Conservation (phyloP, 2,113 vertebrate species). For the Trematomus loennbergii region DNA sequence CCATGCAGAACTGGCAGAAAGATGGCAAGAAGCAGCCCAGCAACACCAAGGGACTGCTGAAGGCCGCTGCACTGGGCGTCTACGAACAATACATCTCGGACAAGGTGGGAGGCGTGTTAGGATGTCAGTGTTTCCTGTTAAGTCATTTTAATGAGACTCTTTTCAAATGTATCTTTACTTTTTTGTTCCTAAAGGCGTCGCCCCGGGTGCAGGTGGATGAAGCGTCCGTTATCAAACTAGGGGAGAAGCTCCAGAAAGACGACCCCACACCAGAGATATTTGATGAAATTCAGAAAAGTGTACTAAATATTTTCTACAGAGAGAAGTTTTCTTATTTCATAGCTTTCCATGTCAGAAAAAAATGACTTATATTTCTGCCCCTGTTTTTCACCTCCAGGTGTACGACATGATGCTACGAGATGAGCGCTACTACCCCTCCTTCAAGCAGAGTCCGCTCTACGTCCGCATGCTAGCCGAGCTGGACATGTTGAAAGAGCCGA, state of each 20-base stretch:
- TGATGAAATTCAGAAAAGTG: slow-evolving; percentile 97
- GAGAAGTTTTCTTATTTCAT: neutral
- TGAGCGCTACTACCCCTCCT: slow-evolving; percentile 96
- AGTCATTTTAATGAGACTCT: neutral
- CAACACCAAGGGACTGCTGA: slow-evolving; percentile 94
- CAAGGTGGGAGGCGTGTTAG: slow-evolving; percentile 68
- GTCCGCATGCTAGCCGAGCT: slow-evolving; percentile 97
- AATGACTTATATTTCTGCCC: no score
- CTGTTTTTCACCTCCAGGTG: slow-evolving; percentile 82
- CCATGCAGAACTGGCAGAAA: slow-evolving; percentile 88
- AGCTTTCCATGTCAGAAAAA: neutral
- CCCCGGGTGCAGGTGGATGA: slow-evolving; percentile 96
- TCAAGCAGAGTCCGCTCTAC: slow-evolving; percentile 95
- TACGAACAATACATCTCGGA: slow-evolving; percentile 98
- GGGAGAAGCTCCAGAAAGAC: slow-evolving; percentile 93
- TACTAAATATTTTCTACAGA: slow-evolving; percentile 44
- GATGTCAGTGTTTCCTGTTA: neutral
- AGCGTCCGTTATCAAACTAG: slow-evolving; percentile 87
- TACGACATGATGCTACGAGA: slow-evolving; percentile 97
- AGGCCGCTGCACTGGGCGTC: slow-evolving; percentile 94
- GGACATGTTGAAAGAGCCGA: slow-evolving; percentile 99
- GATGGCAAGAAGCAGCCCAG: slow-evolving; percentile 93
- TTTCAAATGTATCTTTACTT: neutral
- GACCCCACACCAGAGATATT: slow-evolving; percentile 98
- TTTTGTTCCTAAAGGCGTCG: slow-evolving; percentile 86